A percentile compares a stretch with the other conserved stretches of the same genome.
Evolutionary conservation across 1,140 invertebrate genomes (phyloP).

Genomic region (Sipha flava): DNA sequence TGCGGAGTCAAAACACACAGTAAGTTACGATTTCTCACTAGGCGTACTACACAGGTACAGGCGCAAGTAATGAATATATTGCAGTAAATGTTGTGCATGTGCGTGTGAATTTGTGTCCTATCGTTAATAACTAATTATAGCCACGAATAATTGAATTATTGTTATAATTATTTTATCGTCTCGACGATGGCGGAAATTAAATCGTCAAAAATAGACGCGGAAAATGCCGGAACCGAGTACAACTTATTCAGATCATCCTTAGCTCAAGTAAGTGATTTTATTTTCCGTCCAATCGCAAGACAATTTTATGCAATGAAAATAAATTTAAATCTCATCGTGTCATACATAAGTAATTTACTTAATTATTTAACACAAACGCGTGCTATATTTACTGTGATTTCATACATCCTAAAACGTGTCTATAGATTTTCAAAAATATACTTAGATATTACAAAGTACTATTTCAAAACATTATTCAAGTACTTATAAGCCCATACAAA

Average conservation of each 20-base stretch:
- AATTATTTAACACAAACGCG: too few species aligned
- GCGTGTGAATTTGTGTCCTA: neutral
- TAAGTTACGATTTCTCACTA: neutral
- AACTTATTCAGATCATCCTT: neutral
- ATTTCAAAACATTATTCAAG: too few species aligned
- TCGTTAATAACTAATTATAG: neutral
- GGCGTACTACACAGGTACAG: neutral
- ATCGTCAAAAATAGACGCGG: neutral
- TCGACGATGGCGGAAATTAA: neutral
- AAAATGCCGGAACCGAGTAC: neutral
- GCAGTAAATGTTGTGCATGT: neutral
- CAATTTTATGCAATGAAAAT: too few species aligned
- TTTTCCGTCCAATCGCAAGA: neutral
- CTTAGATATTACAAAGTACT: too few species aligned
- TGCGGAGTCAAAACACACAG: neutral
- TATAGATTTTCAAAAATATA: too few species aligned
- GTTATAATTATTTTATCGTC: neutral
- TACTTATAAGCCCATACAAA: too few species aligned
- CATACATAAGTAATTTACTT: too few species aligned
- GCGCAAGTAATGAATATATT: too few species aligned
- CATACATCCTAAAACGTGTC: too few species aligned
- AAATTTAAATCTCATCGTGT: too few species aligned
- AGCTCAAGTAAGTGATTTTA: neutral
- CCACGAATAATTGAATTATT: neutral
- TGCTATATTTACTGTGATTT: too few species aligned